These are phyloP conservation scores for Gymnodraco acuticeps DNA, from an alignment of 2,797 vertebrate genomes.

Conservation along the genomic window DNA sequence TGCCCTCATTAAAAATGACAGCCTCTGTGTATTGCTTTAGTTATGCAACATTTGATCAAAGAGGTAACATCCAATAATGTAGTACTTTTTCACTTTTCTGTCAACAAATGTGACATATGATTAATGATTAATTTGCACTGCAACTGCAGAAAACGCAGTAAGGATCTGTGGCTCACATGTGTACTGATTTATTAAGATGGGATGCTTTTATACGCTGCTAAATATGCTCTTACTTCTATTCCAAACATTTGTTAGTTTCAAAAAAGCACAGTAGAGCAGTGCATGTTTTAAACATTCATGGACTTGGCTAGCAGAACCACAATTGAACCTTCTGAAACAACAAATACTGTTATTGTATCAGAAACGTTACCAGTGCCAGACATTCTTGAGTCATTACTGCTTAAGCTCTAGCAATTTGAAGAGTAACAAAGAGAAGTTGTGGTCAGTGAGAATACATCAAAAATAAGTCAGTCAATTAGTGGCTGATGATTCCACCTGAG, in stretches of 20 bases:
- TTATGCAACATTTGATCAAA: not conserved
- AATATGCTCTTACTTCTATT: not conserved
- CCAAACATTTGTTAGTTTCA: too few species aligned
- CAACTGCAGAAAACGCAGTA: not conserved
- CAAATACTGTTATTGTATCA: not conserved
- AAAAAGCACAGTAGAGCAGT: not conserved
- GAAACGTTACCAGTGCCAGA: not conserved
- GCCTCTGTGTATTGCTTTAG: not conserved
- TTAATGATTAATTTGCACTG: not conserved
- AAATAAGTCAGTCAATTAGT: not conserved
- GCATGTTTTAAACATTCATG: not conserved
- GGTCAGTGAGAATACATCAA: constrained; percentile 2
- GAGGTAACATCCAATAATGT: not conserved
- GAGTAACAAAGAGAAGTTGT: not conserved
- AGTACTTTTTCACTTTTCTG: too few species aligned
- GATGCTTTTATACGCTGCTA: not conserved
- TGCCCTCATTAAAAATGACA: not conserved
- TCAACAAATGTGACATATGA: not conserved
- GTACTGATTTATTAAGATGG: not conserved
- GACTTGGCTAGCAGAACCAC: not conserved
- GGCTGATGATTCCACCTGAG: too few species aligned
- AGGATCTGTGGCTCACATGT: not conserved
- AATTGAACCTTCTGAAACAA: too few species aligned
- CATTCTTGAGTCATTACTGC: too few species aligned
- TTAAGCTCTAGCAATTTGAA: not conserved